Evolutionary conservation across 2,888 invertebrate genomes (phyloP).

Genomic region (Lepidocyrtinus sp.): DNA sequence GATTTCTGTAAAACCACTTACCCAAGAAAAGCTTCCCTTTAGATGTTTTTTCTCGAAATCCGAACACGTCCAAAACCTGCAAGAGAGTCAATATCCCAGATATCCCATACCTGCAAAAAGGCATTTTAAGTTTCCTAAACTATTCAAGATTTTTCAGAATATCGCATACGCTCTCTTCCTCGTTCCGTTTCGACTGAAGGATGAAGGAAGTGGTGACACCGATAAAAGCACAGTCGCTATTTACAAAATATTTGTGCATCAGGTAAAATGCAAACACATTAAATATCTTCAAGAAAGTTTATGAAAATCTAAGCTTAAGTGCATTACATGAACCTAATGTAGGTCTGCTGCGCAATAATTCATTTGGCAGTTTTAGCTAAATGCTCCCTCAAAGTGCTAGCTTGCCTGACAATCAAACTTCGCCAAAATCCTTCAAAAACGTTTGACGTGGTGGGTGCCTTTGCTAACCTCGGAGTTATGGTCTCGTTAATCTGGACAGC

Average conservation of each 20-base stretch:
- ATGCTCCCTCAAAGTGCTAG: neutral
- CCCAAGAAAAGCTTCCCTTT: neutral
- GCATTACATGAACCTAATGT: neutral
- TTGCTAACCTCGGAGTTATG: neutral
- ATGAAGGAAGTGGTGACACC: neutral
- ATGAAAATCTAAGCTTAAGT: neutral
- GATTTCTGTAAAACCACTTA: neutral
- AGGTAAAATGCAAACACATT: constrained; percentile 5
- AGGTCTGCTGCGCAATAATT: neutral
- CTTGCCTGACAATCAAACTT: neutral
- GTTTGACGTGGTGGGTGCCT: neutral
- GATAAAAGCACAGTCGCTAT: neutral
- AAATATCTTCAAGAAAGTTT: neutral
- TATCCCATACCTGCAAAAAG: too few species aligned
- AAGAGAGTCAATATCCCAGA: neutral
- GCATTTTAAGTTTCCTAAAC: constrained; percentile 9
- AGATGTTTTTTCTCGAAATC: neutral
- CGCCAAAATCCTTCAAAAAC: neutral
- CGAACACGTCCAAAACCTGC: neutral
- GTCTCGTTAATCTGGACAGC: neutral
- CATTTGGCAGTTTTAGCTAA: neutral
- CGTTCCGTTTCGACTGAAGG: constrained; percentile 9
- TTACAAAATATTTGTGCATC: constrained; percentile 6
- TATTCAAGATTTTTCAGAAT: constrained; percentile 13
- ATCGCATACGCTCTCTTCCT: constrained; percentile 10